Percentiles rank a stretch among this genome's conserved stretches.
phyloP scores from a whole-genome alignment of 64 coral and sea anemone species.

The Cladopsammia gracilis region DNA sequence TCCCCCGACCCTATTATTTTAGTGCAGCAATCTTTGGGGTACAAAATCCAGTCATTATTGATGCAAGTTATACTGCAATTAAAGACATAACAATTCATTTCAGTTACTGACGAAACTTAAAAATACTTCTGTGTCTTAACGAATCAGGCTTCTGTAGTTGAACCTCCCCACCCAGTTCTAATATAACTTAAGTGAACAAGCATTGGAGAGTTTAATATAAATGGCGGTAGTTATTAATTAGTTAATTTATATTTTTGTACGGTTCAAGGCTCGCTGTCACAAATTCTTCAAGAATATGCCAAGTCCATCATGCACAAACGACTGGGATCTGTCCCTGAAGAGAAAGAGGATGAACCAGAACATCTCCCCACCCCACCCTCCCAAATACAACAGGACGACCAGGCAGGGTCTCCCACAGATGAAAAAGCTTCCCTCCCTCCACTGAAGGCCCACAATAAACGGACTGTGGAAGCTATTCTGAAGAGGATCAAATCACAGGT shows the following conservation, averaged over 20 bases:
- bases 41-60: too few relatives aligned
- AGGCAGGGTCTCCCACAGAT: neutral
- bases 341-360: neutral
- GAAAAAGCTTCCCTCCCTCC: conserved; percentile 1
- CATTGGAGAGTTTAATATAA: too few relatives aligned
- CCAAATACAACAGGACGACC: neutral
- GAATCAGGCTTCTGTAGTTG: too few relatives aligned
- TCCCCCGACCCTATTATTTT: too few relatives aligned
- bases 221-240: neutral
- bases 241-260: neutral
- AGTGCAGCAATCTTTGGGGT: too few relatives aligned
- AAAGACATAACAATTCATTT: too few relatives aligned
- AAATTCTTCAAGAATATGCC: conserved; percentile 42
- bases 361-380: conserved; percentile 25
- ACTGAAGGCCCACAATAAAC: neutral
- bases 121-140: too few relatives aligned
- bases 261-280: neutral
- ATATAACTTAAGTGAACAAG: too few relatives aligned
- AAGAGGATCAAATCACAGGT: conserved; percentile 34
- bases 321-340: conserved; percentile 11
- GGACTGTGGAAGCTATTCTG: neutral
- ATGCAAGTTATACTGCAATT: too few relatives aligned
- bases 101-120: too few relatives aligned
- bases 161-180: too few relatives aligned
- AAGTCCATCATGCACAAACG: conserved; percentile 4